Evolutionary conservation across 2,797 vertebrate species (phyloP).

Genomic region (Galagoides demidoff): DNA sequence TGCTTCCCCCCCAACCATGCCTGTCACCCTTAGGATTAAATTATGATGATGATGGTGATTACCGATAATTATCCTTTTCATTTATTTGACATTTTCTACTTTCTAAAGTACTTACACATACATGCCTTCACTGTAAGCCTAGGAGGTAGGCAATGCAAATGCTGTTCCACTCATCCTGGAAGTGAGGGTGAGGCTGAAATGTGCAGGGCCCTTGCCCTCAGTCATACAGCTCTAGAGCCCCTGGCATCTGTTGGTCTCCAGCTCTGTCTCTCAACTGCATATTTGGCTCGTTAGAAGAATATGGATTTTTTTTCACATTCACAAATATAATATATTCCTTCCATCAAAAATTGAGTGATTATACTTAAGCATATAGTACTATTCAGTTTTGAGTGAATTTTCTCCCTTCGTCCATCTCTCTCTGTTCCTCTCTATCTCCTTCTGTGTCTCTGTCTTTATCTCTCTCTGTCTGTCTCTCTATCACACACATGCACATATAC

Average conservation of each 20-base stretch:
- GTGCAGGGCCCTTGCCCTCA: neutral
- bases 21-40: constrained; percentile 64
- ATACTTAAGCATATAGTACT: neutral
- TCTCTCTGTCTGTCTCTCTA: neutral
- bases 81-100: constrained; percentile 52
- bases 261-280: neutral
- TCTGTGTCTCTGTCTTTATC: neutral
- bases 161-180: neutral
- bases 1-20: constrained; percentile 45
- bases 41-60: constrained; percentile 66
- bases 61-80: constrained; percentile 65
- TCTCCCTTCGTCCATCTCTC: neutral
- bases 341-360: neutral
- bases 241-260: neutral
- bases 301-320: neutral
- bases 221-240: neutral
- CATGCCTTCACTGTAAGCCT: neutral
- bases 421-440: neutral
- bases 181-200: neutral
- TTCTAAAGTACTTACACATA: constrained; percentile 44
- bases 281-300: constrained; percentile 19
- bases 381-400: neutral
- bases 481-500: neutral
- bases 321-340: neutral
- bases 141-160: neutral